These are phyloP conservation scores for Argopecten irradians DNA, from an alignment of 1,140 invertebrate species.

Conservation along the genomic window DNA sequence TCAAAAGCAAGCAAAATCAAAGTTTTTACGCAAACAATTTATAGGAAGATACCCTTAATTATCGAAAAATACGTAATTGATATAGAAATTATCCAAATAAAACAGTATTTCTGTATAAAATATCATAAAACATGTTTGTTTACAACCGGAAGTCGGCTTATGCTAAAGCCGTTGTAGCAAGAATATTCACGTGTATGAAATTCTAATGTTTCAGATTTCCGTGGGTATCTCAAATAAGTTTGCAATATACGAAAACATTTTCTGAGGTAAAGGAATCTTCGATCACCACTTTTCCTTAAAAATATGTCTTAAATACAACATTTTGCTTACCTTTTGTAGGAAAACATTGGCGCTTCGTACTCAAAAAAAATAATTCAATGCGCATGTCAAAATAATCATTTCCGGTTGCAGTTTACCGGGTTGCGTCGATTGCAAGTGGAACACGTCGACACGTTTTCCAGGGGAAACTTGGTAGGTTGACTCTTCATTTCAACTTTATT, in stretches of 20 bases:
- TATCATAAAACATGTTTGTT: neutral
- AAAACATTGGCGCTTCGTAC: slow-evolving; percentile 20
- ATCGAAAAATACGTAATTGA: neutral
- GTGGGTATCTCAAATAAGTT: neutral
- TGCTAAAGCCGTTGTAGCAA: slow-evolving; percentile 8
- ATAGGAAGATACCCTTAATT: neutral
- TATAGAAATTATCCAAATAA: neutral
- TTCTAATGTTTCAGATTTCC: neutral
- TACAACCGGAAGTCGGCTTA: slow-evolving; percentile 20
- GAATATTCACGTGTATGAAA: slow-evolving; percentile 17
- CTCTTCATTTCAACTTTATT: neutral
- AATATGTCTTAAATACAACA: neutral
- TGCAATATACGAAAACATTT: neutral
- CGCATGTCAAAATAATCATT: neutral
- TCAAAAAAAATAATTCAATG: neutral
- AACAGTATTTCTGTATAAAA: neutral
- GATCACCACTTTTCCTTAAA: neutral
- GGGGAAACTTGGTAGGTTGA: neutral
- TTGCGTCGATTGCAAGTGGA: neutral
- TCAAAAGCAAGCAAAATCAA: neutral
- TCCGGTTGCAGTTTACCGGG: neutral
- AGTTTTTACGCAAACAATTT: neutral
- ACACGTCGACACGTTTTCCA: neutral
- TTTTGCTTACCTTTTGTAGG: neutral
- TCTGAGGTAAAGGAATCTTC: neutral